Evolutionary conservation across 2,888 invertebrate species (phyloP), one percentile per base, ranked within the genome.

Genomic region (Polietes domitor): DNA sequence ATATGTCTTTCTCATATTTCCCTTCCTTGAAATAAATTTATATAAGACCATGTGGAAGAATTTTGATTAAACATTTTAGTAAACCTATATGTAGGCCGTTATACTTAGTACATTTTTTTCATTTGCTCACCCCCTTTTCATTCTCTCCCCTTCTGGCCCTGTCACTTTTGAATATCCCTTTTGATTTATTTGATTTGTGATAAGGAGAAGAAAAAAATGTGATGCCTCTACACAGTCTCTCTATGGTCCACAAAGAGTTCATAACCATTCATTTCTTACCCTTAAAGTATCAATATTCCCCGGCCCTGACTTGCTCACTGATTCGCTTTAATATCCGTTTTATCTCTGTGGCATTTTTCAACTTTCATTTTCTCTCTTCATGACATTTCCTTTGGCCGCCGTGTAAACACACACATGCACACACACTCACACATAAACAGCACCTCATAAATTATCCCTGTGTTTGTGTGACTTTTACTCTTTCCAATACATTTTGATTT

Each of bases 361-460:
- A 53, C 41, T 19, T 65, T 65, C 37, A 65, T 37, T 65, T 65
- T 65, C 41, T 68, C 19, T 41, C 7, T 68, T 10, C 37, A 21
- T 68, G 68, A 68, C 19, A 37, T 37, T 37, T 68, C 68, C 37
- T 41, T 37, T 68, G 17, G 10, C 68, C 10, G 32, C 28, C 21
- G 43, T 24, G 15, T 12, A 47, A 5, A 32, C 58, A 26, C 26
- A 26, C n/a, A 55, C 53, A n/a, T 24, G 17, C 12, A 28, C 28
- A 61, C 9, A 58, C 26, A 26, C n/a, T 21, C 53, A n/a, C 12
- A n/a, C 12, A 28, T 15, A 61, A 4, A 58, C 17, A 32, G 32
- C 32, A 65, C 3, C 24, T 68, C 68, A 68, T 68, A 68, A 68
- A 68, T 43, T 68, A 68, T 68, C 65, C n/a, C n/a, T n/a, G n/a